phyloP scores from a whole-genome alignment of 37 sponge, comb jelly and placozoan genomes.

The Aphrocallistes beatrix region DNA sequence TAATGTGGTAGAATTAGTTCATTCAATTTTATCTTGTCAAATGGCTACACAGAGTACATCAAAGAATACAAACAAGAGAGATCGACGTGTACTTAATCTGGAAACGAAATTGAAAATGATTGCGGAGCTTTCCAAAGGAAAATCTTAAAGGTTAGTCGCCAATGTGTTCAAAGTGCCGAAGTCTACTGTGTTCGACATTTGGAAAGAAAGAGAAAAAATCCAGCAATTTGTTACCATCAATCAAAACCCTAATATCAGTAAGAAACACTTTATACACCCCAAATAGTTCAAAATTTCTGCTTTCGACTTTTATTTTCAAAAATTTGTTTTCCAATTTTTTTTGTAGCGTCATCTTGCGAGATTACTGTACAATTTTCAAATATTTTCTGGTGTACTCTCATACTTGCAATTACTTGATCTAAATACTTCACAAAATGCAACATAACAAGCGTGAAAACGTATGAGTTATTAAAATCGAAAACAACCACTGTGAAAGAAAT shows the following conservation, averaged over 20 bases:
- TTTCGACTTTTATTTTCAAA: too few relatives aligned
- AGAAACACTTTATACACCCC: conserved; percentile 20
- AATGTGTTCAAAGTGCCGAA: background rate
- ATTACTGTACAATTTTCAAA: too few relatives aligned
- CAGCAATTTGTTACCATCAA: background rate
- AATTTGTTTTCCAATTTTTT: too few relatives aligned
- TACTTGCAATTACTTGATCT: conserved; percentile 4
- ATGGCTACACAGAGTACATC: too few relatives aligned
- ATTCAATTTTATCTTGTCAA: too few relatives aligned
- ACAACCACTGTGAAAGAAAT: too few relatives aligned
- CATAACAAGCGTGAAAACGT: conserved; percentile 20
- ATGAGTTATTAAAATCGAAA: too few relatives aligned
- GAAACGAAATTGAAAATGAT: conserved; percentile 21
- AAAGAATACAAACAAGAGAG: too few relatives aligned
- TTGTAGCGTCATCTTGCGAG: too few relatives aligned
- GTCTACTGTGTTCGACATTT: conserved; percentile 25
- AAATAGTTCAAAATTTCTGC: conserved; percentile 14
- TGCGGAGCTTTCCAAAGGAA: background rate
- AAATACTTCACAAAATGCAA: conserved; percentile 22
- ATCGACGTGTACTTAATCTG: conserved; percentile 7
- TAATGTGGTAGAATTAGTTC: too few relatives aligned
- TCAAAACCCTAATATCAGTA: conserved; percentile 2
- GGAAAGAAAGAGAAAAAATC: conserved; percentile 24
- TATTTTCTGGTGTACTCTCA: too few relatives aligned
- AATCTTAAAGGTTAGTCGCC: conserved; percentile 20